Percentiles rank a stretch among this genome's conserved stretches.
phyloP scores from a whole-genome alignment of 2,888 invertebrate genomes.

The Patella caerulea region DNA sequence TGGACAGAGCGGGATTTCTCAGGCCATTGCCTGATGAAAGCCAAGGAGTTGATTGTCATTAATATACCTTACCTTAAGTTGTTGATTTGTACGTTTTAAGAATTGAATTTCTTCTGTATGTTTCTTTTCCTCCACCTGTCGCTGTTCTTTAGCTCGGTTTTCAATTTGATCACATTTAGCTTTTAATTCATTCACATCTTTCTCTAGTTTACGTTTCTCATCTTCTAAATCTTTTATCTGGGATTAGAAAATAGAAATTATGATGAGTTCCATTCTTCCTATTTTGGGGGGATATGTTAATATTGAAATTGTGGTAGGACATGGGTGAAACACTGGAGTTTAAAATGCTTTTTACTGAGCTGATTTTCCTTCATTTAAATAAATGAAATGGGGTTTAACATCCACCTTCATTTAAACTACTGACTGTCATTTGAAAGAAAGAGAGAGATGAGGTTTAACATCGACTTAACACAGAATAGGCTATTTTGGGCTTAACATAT shows the following conservation, averaged over 20 bases:
- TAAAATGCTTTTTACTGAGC: no score
- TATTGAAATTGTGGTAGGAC: no score
- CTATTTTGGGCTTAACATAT: no score
- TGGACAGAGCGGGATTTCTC: no score
- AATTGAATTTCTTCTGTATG: conserved; percentile 93
- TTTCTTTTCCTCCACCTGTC: conserved; percentile 91
- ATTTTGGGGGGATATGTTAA: not conserved
- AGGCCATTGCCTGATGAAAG: no score
- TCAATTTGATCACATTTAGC: conserved; percentile 72
- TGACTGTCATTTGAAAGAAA: no score
- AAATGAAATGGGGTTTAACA: no score
- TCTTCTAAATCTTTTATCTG: conserved; percentile 76
- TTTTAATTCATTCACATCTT: conserved; percentile 76
- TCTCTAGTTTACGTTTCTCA: conserved; percentile 85
- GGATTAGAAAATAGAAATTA: conserved; percentile 6
- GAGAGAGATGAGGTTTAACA: no score
- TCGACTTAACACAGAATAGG: no score
- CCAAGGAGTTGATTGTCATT: not conserved
- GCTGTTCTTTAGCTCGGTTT: conserved; percentile 78
- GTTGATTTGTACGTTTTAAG: conserved; percentile 93
- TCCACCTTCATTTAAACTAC: no score
- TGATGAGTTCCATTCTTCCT: not conserved
- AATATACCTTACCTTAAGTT: conserved; percentile 81
- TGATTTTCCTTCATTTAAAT: no score
- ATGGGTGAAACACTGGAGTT: no score